Conservation (phyloP, 1,140 invertebrate species). For the Adelges cooleyi region DNA sequence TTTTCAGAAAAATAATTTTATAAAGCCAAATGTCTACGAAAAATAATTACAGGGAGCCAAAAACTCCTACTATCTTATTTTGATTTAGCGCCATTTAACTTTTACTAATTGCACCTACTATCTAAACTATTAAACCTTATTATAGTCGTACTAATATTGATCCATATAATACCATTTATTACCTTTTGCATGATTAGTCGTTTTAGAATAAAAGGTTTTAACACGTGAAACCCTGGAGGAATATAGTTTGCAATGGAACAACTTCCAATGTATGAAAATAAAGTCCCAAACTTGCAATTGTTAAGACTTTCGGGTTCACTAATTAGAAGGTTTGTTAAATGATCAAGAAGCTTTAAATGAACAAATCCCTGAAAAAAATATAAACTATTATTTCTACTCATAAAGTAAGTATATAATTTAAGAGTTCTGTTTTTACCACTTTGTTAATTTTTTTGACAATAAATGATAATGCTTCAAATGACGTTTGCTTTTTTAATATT, state of each 20-base stretch:
- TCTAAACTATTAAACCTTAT: not conserved
- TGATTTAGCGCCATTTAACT: too few relatives aligned
- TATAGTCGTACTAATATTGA: not conserved
- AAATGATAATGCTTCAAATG: not conserved
- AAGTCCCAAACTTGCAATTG: constrained; percentile 37
- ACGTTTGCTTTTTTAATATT: constrained; percentile 39
- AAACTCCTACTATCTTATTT: too few relatives aligned
- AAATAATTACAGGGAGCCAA: too few relatives aligned
- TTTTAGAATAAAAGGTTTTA: constrained; percentile 39
- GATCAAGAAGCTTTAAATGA: not conserved
- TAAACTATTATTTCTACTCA: not conserved
- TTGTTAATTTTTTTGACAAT: constrained; percentile 11
- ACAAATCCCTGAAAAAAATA: constrained; percentile 5
- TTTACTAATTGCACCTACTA: too few relatives aligned
- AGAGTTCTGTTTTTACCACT: not conserved
- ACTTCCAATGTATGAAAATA: constrained; percentile 42
- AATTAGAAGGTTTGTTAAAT: not conserved
- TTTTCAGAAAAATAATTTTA: too few relatives aligned
- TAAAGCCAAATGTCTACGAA: too few relatives aligned
- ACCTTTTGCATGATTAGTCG: constrained; percentile 36
- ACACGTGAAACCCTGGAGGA: constrained; percentile 43
- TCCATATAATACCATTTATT: not conserved
- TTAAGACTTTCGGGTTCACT: not conserved
- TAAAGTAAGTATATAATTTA: not conserved
- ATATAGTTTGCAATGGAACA: constrained; percentile 47